A percentile compares a stretch with the other conserved stretches of the same genome.
Conservation (phyloP, 2,888 invertebrate genomes). For the Acrocyrtus sp. region DNA sequence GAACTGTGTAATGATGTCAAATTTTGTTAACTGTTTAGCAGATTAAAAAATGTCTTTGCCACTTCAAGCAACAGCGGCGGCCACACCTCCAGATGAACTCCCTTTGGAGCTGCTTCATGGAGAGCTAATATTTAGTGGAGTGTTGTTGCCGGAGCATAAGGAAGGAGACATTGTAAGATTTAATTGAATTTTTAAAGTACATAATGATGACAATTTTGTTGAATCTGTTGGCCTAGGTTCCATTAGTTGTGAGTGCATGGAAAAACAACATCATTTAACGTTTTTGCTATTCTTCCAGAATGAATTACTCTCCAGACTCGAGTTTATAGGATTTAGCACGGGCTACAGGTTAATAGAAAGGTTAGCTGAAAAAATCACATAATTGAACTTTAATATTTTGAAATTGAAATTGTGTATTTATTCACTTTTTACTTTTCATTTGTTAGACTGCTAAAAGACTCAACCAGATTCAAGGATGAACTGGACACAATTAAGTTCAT, state of each 20-base stretch:
- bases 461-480: constrained; percentile 95
- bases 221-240: background rate
- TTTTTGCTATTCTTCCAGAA: constrained; percentile 65
- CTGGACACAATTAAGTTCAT: constrained; percentile 98
- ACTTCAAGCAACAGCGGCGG: background rate
- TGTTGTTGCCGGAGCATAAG: constrained; percentile 50
- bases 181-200: no score
- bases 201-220: background rate
- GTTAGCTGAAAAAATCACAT: no score
- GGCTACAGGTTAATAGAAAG: constrained; percentile 71
- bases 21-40: background rate
- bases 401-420: background rate
- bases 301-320: constrained; percentile 67
- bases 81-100: constrained; percentile 53
- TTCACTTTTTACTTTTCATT: no score
- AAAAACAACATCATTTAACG: background rate
- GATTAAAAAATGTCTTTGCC: constrained; percentile 33
- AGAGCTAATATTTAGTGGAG: constrained; percentile 57
- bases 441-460: constrained; percentile 83
- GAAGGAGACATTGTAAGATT: constrained; percentile 50
- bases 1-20: no score
- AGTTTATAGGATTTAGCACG: constrained; percentile 71
- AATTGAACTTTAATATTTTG: background rate
- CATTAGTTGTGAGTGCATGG: no score
- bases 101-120: constrained; percentile 59